A percentile compares a stretch with the other conserved stretches of the same genome.
phyloP scores from a whole-genome alignment of 1,140 invertebrate genomes.

The Trypoxylus dichotomus region DNA sequence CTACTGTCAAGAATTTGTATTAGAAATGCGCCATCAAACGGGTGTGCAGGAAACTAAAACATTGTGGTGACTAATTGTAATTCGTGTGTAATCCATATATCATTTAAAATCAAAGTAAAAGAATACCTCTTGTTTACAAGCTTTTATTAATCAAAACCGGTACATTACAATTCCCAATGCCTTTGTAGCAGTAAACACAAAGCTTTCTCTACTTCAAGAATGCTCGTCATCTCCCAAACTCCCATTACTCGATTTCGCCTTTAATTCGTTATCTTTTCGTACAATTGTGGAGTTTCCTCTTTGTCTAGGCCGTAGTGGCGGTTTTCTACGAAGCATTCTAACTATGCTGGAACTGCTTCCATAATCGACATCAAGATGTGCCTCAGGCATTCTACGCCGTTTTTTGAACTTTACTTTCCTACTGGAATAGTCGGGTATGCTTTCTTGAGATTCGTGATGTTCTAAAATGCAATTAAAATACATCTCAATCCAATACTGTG shows the following conservation, averaged over 20 bases:
- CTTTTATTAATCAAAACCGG: no score
- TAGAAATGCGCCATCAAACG: no score
- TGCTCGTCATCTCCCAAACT: slow-evolving; percentile 26
- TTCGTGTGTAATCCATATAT: no score
- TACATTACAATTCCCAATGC: no score
- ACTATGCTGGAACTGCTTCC: neutral
- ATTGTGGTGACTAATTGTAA: no score
- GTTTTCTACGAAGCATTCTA: neutral
- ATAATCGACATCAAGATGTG: neutral
- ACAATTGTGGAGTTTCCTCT: slow-evolving; percentile 19
- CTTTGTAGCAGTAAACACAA: no score
- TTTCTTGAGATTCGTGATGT: slow-evolving; percentile 6
- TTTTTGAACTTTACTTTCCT: neutral
- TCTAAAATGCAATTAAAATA: neutral
- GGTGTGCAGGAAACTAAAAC: no score
- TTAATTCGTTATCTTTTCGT: neutral
- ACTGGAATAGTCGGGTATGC: neutral
- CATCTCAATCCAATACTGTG: neutral
- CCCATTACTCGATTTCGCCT: slow-evolving; percentile 7
- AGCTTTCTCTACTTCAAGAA: neutral
- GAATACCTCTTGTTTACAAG: neutral
- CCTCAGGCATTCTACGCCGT: neutral
- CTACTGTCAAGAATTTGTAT: no score
- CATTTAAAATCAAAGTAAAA: neutral
- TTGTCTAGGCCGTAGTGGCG: neutral